These are phyloP conservation scores for Xyliphius kryptos DNA, from an alignment of 2,113 vertebrate species.

Conservation along the genomic window DNA sequence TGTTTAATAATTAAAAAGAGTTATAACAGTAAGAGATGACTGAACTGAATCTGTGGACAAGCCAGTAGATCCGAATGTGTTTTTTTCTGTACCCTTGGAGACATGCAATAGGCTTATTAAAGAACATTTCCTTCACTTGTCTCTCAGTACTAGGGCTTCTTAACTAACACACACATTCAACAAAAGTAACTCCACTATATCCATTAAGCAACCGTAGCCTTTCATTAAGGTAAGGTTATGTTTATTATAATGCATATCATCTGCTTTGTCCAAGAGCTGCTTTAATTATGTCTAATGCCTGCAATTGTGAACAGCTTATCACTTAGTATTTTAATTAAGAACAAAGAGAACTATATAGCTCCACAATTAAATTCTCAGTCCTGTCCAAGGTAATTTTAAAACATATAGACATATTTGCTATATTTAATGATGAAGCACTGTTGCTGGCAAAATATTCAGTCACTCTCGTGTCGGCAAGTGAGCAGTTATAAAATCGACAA, in stretches of 20 bases:
- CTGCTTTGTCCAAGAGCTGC: constrained; percentile 10
- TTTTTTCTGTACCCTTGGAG: too few relatives aligned
- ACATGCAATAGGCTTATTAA: background rate
- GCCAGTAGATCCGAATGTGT: too few relatives aligned
- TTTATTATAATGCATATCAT: constrained; percentile 12
- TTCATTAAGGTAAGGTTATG: constrained; percentile 12
- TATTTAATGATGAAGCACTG: constrained; percentile 11
- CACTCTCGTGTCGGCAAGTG: background rate
- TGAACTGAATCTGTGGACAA: too few relatives aligned
- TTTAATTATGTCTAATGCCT: constrained; percentile 20
- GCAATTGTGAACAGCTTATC: constrained; percentile 9
- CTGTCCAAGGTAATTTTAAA: too few relatives aligned
- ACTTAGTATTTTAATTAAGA: constrained; percentile 19
- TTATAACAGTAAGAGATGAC: too few relatives aligned
- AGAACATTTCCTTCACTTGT: constrained; percentile 14
- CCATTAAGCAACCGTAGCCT: background rate
- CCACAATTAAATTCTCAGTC: too few relatives aligned
- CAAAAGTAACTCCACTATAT: too few relatives aligned
- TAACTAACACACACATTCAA: too few relatives aligned
- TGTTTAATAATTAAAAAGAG: too few relatives aligned
- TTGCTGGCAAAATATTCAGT: constrained; percentile 13
- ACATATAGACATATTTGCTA: too few relatives aligned
- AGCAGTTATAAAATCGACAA: too few relatives aligned
- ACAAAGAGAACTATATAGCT: background rate
- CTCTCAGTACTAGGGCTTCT: background rate